These are phyloP conservation scores for Apodemus agrarius DNA, from an alignment of 2,797 vertebrate genomes.

Conservation along the genomic window DNA sequence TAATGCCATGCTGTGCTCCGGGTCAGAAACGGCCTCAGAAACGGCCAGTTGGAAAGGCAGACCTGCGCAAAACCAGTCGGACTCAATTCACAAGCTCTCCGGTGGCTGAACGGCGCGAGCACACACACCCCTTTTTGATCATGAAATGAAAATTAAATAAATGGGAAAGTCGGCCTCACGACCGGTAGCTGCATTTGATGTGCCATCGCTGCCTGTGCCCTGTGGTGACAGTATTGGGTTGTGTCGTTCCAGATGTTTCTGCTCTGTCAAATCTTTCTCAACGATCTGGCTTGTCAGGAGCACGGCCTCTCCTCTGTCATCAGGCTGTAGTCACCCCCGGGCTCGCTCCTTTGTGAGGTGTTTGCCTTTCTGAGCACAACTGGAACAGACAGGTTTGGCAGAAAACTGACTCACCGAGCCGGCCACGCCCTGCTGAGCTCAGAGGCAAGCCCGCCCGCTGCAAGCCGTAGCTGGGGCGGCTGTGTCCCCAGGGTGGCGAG, in stretches of 20 bases:
- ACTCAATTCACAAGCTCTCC: not conserved
- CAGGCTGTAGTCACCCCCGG: not conserved
- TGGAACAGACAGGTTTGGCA: slow-evolving; percentile 1
- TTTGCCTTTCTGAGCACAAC: not conserved
- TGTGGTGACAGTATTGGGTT: not conserved
- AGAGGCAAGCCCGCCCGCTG: not conserved
- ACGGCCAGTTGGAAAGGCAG: not conserved
- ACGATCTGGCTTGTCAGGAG: not conserved
- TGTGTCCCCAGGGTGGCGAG: not conserved
- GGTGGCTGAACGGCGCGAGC: not conserved
- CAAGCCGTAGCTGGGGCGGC: not conserved
- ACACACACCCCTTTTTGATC: not conserved
- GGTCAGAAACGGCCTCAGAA: not conserved
- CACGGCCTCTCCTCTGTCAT: not conserved
- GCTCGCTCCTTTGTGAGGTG: not conserved
- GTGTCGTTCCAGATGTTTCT: not conserved
- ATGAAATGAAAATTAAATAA: not conserved
- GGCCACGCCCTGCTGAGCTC: not conserved
- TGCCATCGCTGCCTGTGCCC: not conserved
- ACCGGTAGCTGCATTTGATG: not conserved
- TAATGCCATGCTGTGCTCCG: fast-evolving
- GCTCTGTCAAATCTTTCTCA: not conserved
- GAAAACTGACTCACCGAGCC: not conserved
- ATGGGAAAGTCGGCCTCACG: not conserved
- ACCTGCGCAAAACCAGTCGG: not conserved